Conservation (phyloP, 2,113 vertebrate species). For the Megatriorchis doriae region DNA sequence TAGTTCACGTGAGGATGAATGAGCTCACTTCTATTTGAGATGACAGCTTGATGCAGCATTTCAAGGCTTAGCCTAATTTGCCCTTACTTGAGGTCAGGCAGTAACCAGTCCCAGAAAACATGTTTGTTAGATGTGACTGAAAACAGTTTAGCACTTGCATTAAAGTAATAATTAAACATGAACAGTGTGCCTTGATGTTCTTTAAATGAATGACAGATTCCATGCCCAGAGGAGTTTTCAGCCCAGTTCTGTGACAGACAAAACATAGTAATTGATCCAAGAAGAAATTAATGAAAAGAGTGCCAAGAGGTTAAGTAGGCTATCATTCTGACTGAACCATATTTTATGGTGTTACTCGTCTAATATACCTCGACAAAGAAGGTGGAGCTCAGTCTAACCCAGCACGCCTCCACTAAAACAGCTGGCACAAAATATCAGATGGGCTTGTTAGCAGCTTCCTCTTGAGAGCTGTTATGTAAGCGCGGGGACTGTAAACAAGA, state of each 20-base stretch:
- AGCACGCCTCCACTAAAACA: neutral
- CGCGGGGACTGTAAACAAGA: neutral
- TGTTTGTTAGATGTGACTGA: conserved; percentile 53
- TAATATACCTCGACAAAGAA: neutral
- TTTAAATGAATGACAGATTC: conserved; percentile 64
- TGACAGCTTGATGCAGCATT: conserved; percentile 65
- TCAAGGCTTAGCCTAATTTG: conserved; percentile 66
- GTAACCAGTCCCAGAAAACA: conserved; percentile 49
- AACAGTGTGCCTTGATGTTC: conserved; percentile 46
- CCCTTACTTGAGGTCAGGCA: conserved; percentile 51
- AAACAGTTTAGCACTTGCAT: conserved; percentile 59
- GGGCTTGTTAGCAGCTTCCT: neutral
- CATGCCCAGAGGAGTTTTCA: conserved; percentile 52
- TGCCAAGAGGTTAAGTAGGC: conserved; percentile 35
- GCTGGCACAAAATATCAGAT: conserved; percentile 7
- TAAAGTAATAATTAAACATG: conserved; percentile 60
- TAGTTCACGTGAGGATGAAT: conserved; percentile 39
- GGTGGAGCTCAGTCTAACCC: neutral
- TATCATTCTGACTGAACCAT: neutral
- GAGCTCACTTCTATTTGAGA: conserved; percentile 51
- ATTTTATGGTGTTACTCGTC: neutral
- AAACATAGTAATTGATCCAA: conserved; percentile 55
- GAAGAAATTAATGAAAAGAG: conserved; percentile 41
- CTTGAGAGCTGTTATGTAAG: conserved; percentile 34
- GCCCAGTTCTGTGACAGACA: conserved; percentile 45